Conservation (phyloP, 2,797 vertebrate species). For the Ctenochaetus hawaiiensis region DNA sequence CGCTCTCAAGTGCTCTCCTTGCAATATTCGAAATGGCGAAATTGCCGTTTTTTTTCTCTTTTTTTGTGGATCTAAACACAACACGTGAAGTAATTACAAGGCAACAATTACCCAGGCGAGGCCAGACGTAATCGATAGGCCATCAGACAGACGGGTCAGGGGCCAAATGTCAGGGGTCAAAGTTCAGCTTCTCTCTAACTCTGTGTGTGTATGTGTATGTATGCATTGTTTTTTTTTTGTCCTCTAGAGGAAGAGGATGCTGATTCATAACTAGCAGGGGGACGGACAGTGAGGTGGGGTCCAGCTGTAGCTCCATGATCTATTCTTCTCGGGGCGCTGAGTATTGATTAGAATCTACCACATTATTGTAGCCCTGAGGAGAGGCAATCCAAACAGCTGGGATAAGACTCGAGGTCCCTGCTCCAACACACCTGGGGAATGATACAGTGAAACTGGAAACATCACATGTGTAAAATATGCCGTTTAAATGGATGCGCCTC, state of each 20-base stretch:
- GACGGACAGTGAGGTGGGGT: slow-evolving; percentile 72
- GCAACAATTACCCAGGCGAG: slow-evolving; percentile 77
- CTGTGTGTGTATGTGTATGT: slow-evolving; percentile 57
- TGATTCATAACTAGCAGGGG: slow-evolving; percentile 80
- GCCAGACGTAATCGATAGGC: slow-evolving; percentile 89
- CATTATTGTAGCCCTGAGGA: slow-evolving; percentile 74
- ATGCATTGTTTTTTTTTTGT: slow-evolving; percentile 32
- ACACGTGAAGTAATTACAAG: slow-evolving; percentile 81
- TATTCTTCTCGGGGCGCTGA: slow-evolving; percentile 67
- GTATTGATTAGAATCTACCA: slow-evolving; percentile 81
- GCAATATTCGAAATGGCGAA: slow-evolving; percentile 39
- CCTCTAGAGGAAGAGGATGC: slow-evolving; percentile 77
- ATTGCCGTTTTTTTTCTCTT: slow-evolving; percentile 14
- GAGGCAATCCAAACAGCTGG: slow-evolving; percentile 71
- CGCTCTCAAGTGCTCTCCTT: slow-evolving; percentile 47
- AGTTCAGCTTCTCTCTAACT: slow-evolving; percentile 72
- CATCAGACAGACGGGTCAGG: slow-evolving; percentile 86
- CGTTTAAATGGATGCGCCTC: slow-evolving; percentile 7
- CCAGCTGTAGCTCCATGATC: slow-evolving; percentile 75
- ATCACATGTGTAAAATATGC: slow-evolving; percentile 29
- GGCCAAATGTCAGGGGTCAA: slow-evolving; percentile 78
- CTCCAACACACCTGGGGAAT: slow-evolving; percentile 55
- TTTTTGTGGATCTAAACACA: slow-evolving; percentile 48
- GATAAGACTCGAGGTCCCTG: slow-evolving; percentile 64
- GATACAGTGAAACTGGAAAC: slow-evolving; percentile 21